phyloP scores from a whole-genome alignment of 2,797 vertebrate species.

The Pangasius larnaudii region DNA sequence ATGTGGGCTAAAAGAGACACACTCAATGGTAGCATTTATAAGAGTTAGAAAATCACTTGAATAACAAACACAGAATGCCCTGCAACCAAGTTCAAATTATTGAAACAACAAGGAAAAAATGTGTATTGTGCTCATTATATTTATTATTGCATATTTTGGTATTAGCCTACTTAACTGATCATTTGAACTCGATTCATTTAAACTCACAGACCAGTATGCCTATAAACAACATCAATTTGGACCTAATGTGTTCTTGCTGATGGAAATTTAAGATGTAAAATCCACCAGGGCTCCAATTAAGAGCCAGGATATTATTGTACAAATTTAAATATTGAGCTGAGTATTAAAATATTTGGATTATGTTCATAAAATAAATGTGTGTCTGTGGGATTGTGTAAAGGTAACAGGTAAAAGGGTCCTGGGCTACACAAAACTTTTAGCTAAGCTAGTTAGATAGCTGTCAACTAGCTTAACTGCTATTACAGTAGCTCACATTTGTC shows the following conservation, averaged over 20 bases:
- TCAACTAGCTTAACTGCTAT: neutral
- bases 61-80: conserved; percentile 4
- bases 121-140: neutral
- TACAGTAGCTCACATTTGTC: neutral
- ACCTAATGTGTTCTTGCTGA: neutral
- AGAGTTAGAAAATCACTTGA: conserved; percentile 21
- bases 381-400: neutral
- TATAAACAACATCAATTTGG: neutral
- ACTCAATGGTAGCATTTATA: conserved; percentile 47
- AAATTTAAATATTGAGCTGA: neutral
- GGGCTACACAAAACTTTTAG: neutral
- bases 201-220: neutral
- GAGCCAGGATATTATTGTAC: neutral
- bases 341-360: neutral
- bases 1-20: conserved; percentile 35
- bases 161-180: neutral
- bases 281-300: neutral
- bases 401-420: neutral
- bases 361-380: neutral
- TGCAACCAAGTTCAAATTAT: conserved; percentile 1
- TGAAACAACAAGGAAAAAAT: neutral
- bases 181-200: neutral
- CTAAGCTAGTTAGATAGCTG: too few relatives aligned
- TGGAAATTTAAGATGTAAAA: neutral
- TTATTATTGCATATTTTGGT: neutral